A percentile compares a stretch with the other conserved stretches of the same genome.
Conservation (phyloP, 2,888 invertebrate genomes). For the Myathropa florea region DNA sequence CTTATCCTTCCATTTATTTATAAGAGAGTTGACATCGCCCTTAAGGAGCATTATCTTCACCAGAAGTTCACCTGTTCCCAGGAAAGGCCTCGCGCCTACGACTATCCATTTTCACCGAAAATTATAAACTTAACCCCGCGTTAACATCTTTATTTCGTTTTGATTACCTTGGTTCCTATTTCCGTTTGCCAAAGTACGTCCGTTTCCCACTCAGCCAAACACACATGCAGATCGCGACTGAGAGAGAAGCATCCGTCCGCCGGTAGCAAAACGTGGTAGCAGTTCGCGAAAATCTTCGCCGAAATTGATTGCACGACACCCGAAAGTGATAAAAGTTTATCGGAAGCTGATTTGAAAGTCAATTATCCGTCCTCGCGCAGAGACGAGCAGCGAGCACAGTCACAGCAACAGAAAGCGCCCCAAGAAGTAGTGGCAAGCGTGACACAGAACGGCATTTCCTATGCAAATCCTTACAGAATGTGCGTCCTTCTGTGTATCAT, state of each 20-base stretch:
- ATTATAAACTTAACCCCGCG: slow-evolving; percentile 24
- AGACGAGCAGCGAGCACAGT: too few relatives aligned
- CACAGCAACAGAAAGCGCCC: neutral
- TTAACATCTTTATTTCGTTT: slow-evolving; percentile 69
- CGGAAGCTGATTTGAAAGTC: slow-evolving; percentile 80
- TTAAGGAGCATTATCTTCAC: neutral
- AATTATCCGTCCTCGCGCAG: slow-evolving; percentile 75
- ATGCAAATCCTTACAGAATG: slow-evolving; percentile 56
- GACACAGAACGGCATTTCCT: slow-evolving; percentile 25
- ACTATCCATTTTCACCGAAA: neutral
- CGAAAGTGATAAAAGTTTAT: slow-evolving; percentile 79
- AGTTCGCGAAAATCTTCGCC: neutral
- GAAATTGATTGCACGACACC: slow-evolving; percentile 75
- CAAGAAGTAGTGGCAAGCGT: neutral
- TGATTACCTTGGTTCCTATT: slow-evolving; percentile 62
- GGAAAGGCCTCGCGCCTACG: neutral
- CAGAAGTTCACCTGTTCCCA: neutral
- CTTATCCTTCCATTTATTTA: neutral
- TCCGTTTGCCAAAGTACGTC: slow-evolving; percentile 62
- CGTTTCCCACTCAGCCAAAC: slow-evolving; percentile 22
- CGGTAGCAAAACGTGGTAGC: neutral
- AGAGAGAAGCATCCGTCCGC: slow-evolving; percentile 10
- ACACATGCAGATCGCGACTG: slow-evolving; percentile 9
- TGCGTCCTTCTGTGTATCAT: slow-evolving; percentile 10
- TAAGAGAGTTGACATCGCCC: neutral